These are phyloP conservation scores for Heliopora coerulea DNA, from an alignment of 92 coral and sea anemone genomes.

Conservation along the genomic window DNA sequence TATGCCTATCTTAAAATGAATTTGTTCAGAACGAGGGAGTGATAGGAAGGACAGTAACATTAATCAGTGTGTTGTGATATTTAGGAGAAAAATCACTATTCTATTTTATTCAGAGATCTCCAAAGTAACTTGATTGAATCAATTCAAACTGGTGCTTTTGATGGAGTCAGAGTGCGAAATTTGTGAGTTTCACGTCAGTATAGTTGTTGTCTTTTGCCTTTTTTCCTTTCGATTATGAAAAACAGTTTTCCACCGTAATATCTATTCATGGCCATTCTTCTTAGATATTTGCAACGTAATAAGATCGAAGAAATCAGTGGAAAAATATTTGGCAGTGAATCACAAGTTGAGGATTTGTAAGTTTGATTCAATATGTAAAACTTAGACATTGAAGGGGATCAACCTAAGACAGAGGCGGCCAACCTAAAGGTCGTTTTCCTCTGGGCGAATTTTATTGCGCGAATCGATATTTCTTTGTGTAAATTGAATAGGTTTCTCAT, in stretches of 20 bases:
- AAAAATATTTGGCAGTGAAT: conserved; percentile 72
- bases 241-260: not conserved
- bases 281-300: conserved; percentile 55
- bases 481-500: no score
- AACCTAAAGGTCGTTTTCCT: no score
- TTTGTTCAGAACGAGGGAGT: no score
- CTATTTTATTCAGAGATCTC: conserved; percentile 45
- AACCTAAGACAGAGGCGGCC: no score
- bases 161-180: conserved; percentile 37
- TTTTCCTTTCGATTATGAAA: not conserved
- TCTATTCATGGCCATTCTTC: not conserved
- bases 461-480: no score
- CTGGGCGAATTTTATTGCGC: no score
- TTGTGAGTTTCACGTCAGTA: conserved; percentile 52
- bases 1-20: no score
- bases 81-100: no score
- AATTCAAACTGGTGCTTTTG: conserved; percentile 63
- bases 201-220: not conserved
- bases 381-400: no score
- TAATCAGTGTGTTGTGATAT: no score
- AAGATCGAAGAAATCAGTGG: conserved; percentile 62
- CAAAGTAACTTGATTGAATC: conserved; percentile 47
- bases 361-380: not conserved
- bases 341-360: conserved; percentile 15
- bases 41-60: no score